Conservation (phyloP, 64 coral and sea anemone species). For the Montipora capricornis region DNA sequence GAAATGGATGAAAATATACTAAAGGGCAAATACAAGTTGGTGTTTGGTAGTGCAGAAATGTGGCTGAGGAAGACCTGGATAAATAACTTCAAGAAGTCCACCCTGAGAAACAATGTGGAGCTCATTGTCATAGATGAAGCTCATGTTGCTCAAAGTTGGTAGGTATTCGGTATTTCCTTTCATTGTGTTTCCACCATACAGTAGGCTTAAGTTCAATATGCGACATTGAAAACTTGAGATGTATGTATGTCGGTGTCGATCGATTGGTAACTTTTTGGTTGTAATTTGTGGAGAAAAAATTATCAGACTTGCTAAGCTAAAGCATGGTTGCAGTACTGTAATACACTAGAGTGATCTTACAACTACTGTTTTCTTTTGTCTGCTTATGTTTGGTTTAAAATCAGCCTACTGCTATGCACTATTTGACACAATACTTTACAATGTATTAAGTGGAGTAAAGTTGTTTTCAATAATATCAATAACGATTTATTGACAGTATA, state of each 20-base stretch:
- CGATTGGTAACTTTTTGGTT: slow-evolving; percentile 2
- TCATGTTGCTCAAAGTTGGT: slow-evolving; percentile 8
- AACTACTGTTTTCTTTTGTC: slow-evolving; percentile 10
- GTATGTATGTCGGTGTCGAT: slow-evolving; percentile 4
- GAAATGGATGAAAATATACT: slow-evolving; percentile 1
- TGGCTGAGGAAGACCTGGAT: too few species aligned
- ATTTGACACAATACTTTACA: slow-evolving; percentile 5
- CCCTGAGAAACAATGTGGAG: neutral
- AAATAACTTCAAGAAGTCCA: too few species aligned
- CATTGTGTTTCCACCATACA: neutral
- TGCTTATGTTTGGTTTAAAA: slow-evolving; percentile 4
- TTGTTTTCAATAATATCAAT: slow-evolving; percentile 11
- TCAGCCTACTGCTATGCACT: slow-evolving; percentile 8
- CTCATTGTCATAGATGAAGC: slow-evolving; percentile 6
- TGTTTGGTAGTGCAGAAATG: too few species aligned
- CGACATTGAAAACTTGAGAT: slow-evolving; percentile 5
- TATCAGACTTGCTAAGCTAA: slow-evolving; percentile 2
- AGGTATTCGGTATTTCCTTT: slow-evolving; percentile 2
- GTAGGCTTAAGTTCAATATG: slow-evolving; percentile 13
- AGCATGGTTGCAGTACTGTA: slow-evolving; percentile 8
- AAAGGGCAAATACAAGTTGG: neutral
- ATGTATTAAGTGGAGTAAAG: neutral
- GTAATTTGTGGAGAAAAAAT: slow-evolving; percentile 6
- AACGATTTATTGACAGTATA: slow-evolving; percentile 5
- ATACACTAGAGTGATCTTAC: slow-evolving; percentile 8